Evolutionary conservation across 2,888 invertebrate genomes (phyloP), one percentile per base, ranked within the genome.

Genomic region (Amblyjoppa proteus): DNA sequence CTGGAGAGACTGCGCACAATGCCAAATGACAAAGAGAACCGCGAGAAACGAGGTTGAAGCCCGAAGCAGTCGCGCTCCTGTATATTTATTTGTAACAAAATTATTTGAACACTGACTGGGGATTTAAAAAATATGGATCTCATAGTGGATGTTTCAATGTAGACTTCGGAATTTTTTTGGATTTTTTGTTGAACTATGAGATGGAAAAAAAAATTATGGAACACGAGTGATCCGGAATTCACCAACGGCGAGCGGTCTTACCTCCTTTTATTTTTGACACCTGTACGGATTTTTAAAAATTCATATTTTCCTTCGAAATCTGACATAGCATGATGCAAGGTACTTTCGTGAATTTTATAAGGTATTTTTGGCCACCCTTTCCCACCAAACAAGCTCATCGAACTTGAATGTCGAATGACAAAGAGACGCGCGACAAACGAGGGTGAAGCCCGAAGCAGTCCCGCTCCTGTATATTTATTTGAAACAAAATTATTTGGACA

Each of bases 11-110:
- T 16, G 4, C 4, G 31, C 11, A n/a, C 61, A 1, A 0, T 34
- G n/a, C 16, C 34, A 13, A 64, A 34, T n/a, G 61, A 31, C 28
- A 28, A 16, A 64, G 20, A n/a, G 6, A 25, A 1, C 13, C 4
- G 64, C 73, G 51, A 73, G 56, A 49, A 61, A 68, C 51, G 58
- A 49, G 58, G 38, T 34, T 28, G 13, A 16, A 34, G 16, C 61
- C 31, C 16, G 13, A 9, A 61, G 51, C 13, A 16, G 2, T 51
- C n/a, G 0, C 34, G 0, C 41, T 3, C 34, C 34, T 41, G 1
- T 41, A 31, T 13, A 13, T 61, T 13, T 5, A 25, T 7, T 56
- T 5, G 9, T 25, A 56, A 56, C 41, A 20, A 25, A 20, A 56
- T 20, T 9, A 20, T 56, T 56, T 6, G 7, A 25, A 56, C n/a